Percentiles rank a stretch among this genome's conserved stretches.
phyloP scores from a whole-genome alignment of 2,888 invertebrate genomes.

The Diplazon laetatorius region DNA sequence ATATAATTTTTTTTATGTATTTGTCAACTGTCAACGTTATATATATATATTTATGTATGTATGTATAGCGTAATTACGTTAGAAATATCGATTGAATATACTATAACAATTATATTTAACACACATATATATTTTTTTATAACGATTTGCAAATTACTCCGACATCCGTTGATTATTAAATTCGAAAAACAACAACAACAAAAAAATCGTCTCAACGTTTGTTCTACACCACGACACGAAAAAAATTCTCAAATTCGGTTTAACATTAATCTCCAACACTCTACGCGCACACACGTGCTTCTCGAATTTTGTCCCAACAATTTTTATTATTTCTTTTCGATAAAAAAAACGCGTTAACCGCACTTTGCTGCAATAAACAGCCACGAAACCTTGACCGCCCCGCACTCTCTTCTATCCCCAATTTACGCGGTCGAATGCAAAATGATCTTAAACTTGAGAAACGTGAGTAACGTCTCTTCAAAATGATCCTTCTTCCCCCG shows the following conservation, averaged over 20 bases:
- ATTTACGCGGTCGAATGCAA: no score
- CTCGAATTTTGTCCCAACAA: background rate
- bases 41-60: constrained; percentile 17
- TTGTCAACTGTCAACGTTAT: constrained; percentile 22
- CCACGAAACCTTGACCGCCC: constrained; percentile 15
- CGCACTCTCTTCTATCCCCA: constrained; percentile 13
- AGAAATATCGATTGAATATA: constrained; percentile 43
- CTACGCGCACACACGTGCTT: constrained; percentile 3
- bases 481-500: constrained; percentile 41
- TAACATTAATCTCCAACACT: background rate
- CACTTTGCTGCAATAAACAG: constrained; percentile 9
- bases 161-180: background rate
- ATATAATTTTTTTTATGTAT: constrained; percentile 43
- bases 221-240: background rate
- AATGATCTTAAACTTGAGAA: constrained; percentile 66
- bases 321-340: background rate
- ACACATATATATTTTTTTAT: constrained; percentile 8
- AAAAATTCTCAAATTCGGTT: background rate
- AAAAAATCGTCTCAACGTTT: background rate
- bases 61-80: constrained; percentile 16
- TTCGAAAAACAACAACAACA: no score
- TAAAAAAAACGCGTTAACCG: background rate
- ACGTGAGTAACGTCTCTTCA: constrained; percentile 48
- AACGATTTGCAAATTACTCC: background rate
- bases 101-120: constrained; percentile 43